Base-by-base conservation (phyloP, 1,140 invertebrate species). In the Nasonia vitripennis region DNA sequence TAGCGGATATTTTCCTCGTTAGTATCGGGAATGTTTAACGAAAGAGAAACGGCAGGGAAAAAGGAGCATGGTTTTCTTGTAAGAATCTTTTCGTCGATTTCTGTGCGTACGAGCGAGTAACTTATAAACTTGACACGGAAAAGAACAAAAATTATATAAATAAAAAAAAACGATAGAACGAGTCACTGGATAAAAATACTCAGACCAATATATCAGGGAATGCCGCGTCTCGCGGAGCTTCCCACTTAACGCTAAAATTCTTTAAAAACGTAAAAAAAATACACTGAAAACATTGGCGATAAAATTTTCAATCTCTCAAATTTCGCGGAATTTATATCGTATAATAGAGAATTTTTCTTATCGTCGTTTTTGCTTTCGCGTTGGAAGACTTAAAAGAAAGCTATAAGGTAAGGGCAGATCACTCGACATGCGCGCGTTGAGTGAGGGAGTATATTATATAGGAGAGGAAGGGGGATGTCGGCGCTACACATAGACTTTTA, bases 401-500 rank as follows among this genome's bases (percentile, higher is more conserved):
- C 11, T 48, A 55, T 23, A 20, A 20, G 55, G 37, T n/a, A 62
- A n/a, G 55, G 11, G 20, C 34, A 51, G 37, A 48, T 23, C 31
- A 45, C 45, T 73, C 67, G n/a, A 55, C 45, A 20, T 48, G 27
- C 6, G 23, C 71, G 41, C 45, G 12, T 20, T 20, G 41, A 51
- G 7, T 20, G 41, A 51, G 7, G 51, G 71, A 31, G 31, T 20
- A 37, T 48, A 67, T 37, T 48, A 67, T 37, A 37, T 3, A 6
- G 55, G 55, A 68, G n/a, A 55, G 41, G n/a, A 20, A 85, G 48
- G 41, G 55, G 55, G 17, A 14, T 68, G 62, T 41, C 23, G 71
- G 37, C 11, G 27, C 86, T 90, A 88, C 91, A 89, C 89, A 93
- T 93, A 93, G 91, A 93, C 92, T 93, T 93, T 93, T 90, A 91